Evolutionary conservation across 2,888 invertebrate species (phyloP), one percentile per base, ranked within the genome.

Genomic region (Aporophyla nigra): DNA sequence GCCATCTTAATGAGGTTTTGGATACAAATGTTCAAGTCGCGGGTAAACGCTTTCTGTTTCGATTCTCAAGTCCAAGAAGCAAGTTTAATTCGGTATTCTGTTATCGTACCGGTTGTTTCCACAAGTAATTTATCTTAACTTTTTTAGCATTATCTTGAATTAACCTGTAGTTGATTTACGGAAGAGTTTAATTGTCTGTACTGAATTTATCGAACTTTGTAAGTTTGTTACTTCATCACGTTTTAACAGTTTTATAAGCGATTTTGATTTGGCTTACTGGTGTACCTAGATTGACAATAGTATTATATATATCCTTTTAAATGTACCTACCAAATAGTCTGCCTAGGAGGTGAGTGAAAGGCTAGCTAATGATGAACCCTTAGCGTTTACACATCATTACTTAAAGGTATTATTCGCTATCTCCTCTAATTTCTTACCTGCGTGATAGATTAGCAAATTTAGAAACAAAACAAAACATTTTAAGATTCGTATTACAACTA

Each of bases 41-140:
- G 10, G 27, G 75, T 7, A 49, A 53, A 65, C 12, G 21, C 5
- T 16, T 10, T 16, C 14, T 63, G 74, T 19, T 12, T 56, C 16
- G 27, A 63, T 75, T 75, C 27, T 56, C 49, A 65, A 56, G 21
- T 27, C n/a, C 12, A 76, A 63, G 62, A 76, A 63, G 62, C 56
- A 56, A 58, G 54, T 19, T 63, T 56, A 40, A 40, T 75, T 27
- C n/a, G 5, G 27, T 62, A 76, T 75, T 63, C 63, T 49, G 24
- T 27, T 24, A 56, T 56, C n/a, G 16, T 19, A 10, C 9, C 14
- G 0, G 2, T 53, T 71, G 33, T 72, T 33, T 53, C 1, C 43
- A 43, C 43, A 40, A 56, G 19, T 43, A 21, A 67, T 21, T 9
- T 46, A 69, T 46, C 9, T 12, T 16, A 12, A 24, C 43, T 10